A percentile compares a stretch with the other conserved stretches of the same genome.
phyloP scores from a whole-genome alignment of 2,888 invertebrate species.

The Chrysomela aeneicollis region DNA sequence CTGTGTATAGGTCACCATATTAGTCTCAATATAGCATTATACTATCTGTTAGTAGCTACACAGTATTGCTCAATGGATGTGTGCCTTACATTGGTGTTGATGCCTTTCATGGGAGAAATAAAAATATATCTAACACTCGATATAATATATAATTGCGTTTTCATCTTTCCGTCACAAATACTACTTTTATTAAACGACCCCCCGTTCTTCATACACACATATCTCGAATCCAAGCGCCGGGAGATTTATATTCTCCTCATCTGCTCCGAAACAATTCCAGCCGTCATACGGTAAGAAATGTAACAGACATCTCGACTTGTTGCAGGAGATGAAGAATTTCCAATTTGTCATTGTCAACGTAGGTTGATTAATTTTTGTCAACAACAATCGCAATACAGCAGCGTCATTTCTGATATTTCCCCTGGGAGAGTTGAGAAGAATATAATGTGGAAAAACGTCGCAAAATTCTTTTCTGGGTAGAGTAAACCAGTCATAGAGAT shows the following conservation, averaged over 20 bases:
- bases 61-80: no score
- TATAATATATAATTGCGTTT: background rate
- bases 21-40: no score
- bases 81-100: no score
- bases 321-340: constrained; percentile 17
- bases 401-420: no score
- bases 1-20: no score
- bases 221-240: background rate
- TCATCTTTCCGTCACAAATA: background rate
- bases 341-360: constrained; percentile 14
- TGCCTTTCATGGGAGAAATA: no score
- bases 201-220: background rate
- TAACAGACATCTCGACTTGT: constrained; percentile 15
- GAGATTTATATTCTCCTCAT: constrained; percentile 4
- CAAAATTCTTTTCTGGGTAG: no score
- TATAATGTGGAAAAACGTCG: no score
- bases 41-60: no score
- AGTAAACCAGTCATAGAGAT: no score
- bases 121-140: background rate
- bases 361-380: constrained; percentile 22
- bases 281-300: constrained; percentile 3
- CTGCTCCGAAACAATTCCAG: constrained; percentile 2
- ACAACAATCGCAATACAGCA: constrained; percentile 9
- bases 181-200: background rate
- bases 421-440: no score